Evolutionary conservation across 2,888 invertebrate species (phyloP).

Genomic region (Neoitamus cyanurus): DNA sequence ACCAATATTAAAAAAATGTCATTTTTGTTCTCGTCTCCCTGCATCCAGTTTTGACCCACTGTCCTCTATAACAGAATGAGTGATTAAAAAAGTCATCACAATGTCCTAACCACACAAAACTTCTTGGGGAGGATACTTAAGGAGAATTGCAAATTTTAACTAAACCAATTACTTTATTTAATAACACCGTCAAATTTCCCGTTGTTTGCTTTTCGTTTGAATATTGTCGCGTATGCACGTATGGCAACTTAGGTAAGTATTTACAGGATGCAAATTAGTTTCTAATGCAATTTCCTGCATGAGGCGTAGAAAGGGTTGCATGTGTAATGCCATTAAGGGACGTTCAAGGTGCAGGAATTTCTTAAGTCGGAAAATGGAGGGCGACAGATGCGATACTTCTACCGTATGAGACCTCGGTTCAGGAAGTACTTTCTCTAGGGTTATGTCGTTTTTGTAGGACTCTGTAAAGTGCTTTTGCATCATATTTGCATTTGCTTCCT

Average conservation of each 20-base stretch:
- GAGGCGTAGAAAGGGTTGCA: constrained; percentile 3
- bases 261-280: constrained; percentile 28
- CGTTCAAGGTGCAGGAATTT: background rate
- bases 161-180: background rate
- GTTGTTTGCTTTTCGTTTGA: background rate
- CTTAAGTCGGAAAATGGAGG: background rate
- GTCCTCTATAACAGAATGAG: too few species aligned
- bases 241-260: background rate
- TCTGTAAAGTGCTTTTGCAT: background rate
- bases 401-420: background rate
- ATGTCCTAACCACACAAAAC: too few species aligned
- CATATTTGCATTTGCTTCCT: constrained; percentile 1
- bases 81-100: too few species aligned
- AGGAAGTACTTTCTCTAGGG: constrained; percentile 3
- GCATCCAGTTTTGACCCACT: too few species aligned
- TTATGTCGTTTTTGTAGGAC: background rate
- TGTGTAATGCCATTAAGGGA: constrained; percentile 21
- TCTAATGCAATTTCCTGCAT: constrained; percentile 19
- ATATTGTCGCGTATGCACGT: background rate
- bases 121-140: too few species aligned
- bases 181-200: background rate
- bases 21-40: too few species aligned
- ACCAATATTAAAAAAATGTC: too few species aligned
- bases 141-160: background rate
- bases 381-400: background rate